Evolutionary conservation across 2,888 invertebrate species (phyloP).

Genomic region (Troides helena): DNA sequence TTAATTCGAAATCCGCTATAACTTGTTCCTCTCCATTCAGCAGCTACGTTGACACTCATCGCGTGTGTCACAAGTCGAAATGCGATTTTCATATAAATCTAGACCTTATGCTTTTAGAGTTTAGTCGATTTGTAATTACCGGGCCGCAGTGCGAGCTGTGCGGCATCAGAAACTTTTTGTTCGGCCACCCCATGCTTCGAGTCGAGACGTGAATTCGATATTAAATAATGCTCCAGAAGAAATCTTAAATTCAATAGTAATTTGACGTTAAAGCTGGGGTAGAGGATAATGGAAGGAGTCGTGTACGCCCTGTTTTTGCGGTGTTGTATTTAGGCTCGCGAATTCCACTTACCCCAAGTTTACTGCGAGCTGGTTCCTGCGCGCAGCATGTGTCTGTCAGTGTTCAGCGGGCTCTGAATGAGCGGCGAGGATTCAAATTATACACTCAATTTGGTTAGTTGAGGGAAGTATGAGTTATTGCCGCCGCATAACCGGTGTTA

Average conservation of each 20-base stretch:
- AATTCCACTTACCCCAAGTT: slow-evolving; percentile 64
- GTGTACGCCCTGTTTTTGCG: slow-evolving; percentile 72
- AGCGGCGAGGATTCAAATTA: slow-evolving; percentile 70
- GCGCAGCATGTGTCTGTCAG: slow-evolving; percentile 70
- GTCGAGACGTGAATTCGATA: slow-evolving; percentile 66
- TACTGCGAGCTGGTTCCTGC: slow-evolving; percentile 72
- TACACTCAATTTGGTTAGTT: slow-evolving; percentile 75
- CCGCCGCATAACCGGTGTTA: slow-evolving; percentile 65
- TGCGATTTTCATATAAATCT: slow-evolving; percentile 47
- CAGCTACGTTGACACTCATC: slow-evolving; percentile 53
- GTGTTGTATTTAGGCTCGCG: slow-evolving; percentile 75
- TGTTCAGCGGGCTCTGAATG: slow-evolving; percentile 57
- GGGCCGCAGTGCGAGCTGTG: slow-evolving; percentile 43
- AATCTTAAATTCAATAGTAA: slow-evolving; percentile 78
- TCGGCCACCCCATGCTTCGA: slow-evolving; percentile 49
- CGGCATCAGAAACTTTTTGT: slow-evolving; percentile 50
- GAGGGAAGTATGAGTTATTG: slow-evolving; percentile 73
- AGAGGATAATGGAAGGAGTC: slow-evolving; percentile 62
- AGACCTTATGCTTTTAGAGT: slow-evolving; percentile 59
- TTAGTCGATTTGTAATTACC: slow-evolving; percentile 48
- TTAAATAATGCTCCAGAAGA: slow-evolving; percentile 72
- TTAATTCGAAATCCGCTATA: slow-evolving; percentile 53
- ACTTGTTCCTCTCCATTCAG: slow-evolving; percentile 66
- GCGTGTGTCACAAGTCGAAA: slow-evolving; percentile 49
- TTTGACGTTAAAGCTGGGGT: slow-evolving; percentile 67